Evolutionary conservation across 2,888 invertebrate species (phyloP).

Genomic region (Pristionchus japonicus): DNA sequence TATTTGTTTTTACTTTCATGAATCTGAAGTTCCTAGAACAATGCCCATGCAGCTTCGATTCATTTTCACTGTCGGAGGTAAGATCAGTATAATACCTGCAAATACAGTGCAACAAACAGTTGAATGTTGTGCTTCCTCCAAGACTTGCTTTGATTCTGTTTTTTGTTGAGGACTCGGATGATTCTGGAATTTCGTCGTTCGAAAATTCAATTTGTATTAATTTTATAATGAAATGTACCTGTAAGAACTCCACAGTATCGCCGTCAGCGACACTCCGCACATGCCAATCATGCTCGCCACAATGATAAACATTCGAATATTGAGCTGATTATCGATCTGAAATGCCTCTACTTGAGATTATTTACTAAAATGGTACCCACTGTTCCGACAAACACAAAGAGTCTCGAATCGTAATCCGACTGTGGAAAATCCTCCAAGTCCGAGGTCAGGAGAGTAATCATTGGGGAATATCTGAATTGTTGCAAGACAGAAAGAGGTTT

Average conservation of each 20-base stretch:
- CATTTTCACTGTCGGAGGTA: neutral
- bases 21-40: too few relatives aligned
- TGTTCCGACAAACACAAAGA: neutral
- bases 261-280: neutral
- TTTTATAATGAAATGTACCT: neutral
- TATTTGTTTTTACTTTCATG: neutral
- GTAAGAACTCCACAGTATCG: neutral
- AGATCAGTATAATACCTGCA: neutral
- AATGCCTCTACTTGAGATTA: too few relatives aligned
- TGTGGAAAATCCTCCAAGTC: conserved; percentile 9
- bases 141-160: neutral
- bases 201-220: neutral
- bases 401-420: neutral
- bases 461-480: neutral
- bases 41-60: neutral
- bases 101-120: neutral
- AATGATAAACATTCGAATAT: neutral
- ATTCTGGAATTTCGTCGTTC: neutral
- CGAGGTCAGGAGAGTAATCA: neutral
- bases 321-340: neutral
- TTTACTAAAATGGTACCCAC: neutral
- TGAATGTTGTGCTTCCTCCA: neutral
- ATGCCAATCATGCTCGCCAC: neutral
- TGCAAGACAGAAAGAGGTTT: neutral
- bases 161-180: neutral